Percentiles rank a stretch among this genome's conserved stretches.
Evolutionary conservation across 1,140 invertebrate species (phyloP).

Genomic region (Berghia stephanieae): DNA sequence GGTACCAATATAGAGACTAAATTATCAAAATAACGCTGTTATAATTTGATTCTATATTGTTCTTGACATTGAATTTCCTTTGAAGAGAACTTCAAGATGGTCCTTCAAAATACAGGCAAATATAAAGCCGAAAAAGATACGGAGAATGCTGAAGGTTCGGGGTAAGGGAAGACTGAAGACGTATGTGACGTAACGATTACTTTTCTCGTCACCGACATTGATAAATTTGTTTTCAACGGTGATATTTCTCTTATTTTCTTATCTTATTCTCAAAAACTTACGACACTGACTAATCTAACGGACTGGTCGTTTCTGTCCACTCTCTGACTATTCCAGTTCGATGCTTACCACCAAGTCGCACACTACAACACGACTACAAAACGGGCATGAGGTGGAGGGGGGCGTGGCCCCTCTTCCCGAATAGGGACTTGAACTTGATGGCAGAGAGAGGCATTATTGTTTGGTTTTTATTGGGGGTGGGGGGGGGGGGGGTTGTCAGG

Average conservation of each 20-base stretch:
- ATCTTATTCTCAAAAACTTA: background rate
- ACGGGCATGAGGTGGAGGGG: background rate
- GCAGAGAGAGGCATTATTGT: too few relatives aligned
- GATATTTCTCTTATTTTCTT: background rate
- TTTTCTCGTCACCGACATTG: background rate
- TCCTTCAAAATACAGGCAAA: conserved; percentile 58
- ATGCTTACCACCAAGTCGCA: background rate
- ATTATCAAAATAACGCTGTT: background rate
- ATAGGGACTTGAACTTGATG: too few relatives aligned
- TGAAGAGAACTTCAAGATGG: conserved; percentile 50
- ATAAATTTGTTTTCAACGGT: background rate
- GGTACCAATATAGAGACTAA: background rate
- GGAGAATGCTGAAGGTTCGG: conserved; percentile 17
- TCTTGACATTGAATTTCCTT: too few relatives aligned
- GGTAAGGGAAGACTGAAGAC: background rate
- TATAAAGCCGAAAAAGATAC: conserved; percentile 47
- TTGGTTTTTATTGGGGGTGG: background rate
- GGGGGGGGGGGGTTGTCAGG: conserved; percentile 32
- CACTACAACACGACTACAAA: background rate
- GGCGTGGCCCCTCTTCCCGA: background rate
- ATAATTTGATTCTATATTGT: background rate
- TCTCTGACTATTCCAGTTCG: background rate
- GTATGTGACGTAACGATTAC: too few relatives aligned
- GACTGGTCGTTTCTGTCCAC: background rate
- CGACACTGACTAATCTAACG: background rate